Evolutionary conservation across 2,797 vertebrate genomes (phyloP).

Genomic region (Leuciscus waleckii): DNA sequence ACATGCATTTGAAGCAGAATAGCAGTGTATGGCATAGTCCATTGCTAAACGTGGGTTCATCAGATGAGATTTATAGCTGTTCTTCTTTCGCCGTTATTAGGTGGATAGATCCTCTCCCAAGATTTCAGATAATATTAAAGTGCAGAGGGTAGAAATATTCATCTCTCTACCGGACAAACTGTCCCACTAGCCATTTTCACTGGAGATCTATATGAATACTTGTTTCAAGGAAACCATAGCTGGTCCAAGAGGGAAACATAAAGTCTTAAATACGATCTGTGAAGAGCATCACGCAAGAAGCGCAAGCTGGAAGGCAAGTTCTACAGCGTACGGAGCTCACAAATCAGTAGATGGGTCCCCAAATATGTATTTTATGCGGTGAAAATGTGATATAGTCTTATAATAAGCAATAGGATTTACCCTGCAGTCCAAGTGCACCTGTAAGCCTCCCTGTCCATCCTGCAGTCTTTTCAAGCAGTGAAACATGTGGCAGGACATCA

Average conservation of each 20-base stretch:
- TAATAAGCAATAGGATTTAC: slow-evolving; percentile 19
- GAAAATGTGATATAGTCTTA: background rate
- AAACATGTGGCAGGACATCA: slow-evolving; percentile 51
- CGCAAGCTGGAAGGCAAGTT: background rate
- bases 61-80: slow-evolving; percentile 83
- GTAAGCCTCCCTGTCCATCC: slow-evolving; percentile 21
- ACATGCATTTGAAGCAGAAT: slow-evolving; percentile 73
- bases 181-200: slow-evolving; percentile 53
- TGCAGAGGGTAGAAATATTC: slow-evolving; percentile 73
- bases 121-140: slow-evolving; percentile 78
- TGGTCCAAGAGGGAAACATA: slow-evolving; percentile 22
- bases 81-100: slow-evolving; percentile 82
- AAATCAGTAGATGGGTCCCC: background rate
- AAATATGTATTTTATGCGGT: background rate
- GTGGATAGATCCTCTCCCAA: slow-evolving; percentile 72
- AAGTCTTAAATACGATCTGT: slow-evolving; percentile 8
- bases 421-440: background rate
- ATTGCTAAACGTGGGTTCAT: slow-evolving; percentile 76
- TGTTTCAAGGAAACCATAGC: slow-evolving; percentile 36
- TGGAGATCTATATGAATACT: slow-evolving; percentile 41
- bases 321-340: background rate
- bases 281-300: background rate
- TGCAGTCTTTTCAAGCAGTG: slow-evolving; percentile 40
- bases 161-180: slow-evolving; percentile 71
- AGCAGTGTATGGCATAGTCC: slow-evolving; percentile 77